These are phyloP conservation scores for Hyaena hyaena DNA, from an alignment of 2,113 vertebrate genomes.

Conservation along the genomic window DNA sequence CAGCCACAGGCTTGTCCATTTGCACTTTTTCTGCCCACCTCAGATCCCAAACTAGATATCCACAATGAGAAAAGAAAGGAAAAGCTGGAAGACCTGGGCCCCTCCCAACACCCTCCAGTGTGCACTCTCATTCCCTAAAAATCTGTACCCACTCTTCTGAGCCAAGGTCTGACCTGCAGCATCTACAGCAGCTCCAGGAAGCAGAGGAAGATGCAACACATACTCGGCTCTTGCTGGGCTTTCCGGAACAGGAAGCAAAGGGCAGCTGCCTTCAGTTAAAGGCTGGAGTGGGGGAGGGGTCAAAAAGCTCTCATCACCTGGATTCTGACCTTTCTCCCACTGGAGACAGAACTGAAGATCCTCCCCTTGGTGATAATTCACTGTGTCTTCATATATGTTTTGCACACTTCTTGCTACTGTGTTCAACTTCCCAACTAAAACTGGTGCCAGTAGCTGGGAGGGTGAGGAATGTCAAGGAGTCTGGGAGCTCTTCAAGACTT, in stretches of 20 bases:
- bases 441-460: background rate
- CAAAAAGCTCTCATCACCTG: background rate
- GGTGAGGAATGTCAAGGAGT: background rate
- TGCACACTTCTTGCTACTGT: background rate
- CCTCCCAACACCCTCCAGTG: background rate
- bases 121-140: background rate
- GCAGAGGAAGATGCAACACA: rapidly evolving
- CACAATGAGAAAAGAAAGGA: rapidly evolving
- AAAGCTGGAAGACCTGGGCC: background rate
- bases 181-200: background rate
- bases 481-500: background rate
- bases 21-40: background rate
- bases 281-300: background rate
- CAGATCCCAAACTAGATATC: background rate
- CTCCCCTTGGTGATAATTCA: background rate
- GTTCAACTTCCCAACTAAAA: background rate
- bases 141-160: background rate
- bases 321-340: background rate
- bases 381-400: background rate
- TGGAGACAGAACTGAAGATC: background rate
- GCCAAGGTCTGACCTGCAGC: background rate
- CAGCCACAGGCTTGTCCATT: background rate
- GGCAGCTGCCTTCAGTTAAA: background rate
- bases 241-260: background rate
- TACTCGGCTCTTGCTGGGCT: rapidly evolving